A percentile compares a stretch with the other conserved stretches of the same genome.
Conservation (phyloP, 30 jellyfish, hydroid and myxozoan genomes). For the Cassiopea xamachana region DNA sequence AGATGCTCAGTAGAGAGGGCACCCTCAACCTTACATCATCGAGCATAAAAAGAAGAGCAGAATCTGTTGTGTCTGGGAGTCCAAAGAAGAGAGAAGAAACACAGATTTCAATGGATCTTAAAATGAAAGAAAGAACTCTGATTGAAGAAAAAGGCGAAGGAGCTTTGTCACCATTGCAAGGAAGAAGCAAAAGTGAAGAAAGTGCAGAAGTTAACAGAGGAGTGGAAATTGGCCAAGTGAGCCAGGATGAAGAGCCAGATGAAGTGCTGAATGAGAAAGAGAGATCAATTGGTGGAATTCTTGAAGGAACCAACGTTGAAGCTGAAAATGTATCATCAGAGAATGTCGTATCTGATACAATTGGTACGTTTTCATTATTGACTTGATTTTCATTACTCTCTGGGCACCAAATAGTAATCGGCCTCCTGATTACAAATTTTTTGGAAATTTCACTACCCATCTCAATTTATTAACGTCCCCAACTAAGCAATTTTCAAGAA, state of each 20-base stretch:
- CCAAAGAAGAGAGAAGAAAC: neutral
- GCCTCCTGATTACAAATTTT: too few species aligned
- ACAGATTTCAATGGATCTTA: neutral
- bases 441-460: too few species aligned
- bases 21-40: conserved; percentile 28
- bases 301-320: neutral
- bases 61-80: neutral
- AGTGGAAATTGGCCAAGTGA: neutral
- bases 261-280: conserved; percentile 1
- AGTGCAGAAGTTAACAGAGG: neutral
- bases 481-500: too few species aligned
- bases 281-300: neutral
- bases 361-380: neutral
- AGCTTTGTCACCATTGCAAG: neutral
- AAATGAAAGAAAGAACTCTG: neutral
- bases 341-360: neutral
- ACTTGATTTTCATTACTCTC: neutral
- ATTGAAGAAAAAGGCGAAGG: conserved; percentile 13
- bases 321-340: neutral
- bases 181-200: neutral
- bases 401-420: too few species aligned
- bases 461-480: too few species aligned
- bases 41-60: conserved; percentile 8
- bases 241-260: neutral
- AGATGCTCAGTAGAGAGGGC: conserved; percentile 47